Evolutionary conservation across 2,888 invertebrate genomes (phyloP).

Genomic region (Aporophyla nigra): DNA sequence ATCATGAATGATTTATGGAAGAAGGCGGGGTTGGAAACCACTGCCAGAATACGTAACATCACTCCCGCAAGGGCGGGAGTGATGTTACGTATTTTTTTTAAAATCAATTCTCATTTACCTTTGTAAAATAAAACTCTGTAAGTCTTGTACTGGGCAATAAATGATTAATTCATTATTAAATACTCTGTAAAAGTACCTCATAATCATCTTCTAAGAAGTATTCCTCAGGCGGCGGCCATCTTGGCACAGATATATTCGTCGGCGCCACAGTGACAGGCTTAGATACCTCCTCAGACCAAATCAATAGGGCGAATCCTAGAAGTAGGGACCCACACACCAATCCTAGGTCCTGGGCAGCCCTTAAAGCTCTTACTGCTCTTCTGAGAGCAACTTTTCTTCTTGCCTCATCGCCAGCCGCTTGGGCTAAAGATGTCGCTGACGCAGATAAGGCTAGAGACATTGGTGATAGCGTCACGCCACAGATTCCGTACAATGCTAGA

Average conservation of each 20-base stretch:
- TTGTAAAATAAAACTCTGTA: too few relatives aligned
- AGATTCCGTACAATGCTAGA: constrained; percentile 83
- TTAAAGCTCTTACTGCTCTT: constrained; percentile 83
- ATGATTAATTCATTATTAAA: background rate
- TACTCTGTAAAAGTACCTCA: constrained; percentile 79
- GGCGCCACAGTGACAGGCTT: constrained; percentile 84
- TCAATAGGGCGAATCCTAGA: constrained; percentile 87
- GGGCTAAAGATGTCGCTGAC: constrained; percentile 91
- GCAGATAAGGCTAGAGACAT: constrained; percentile 91
- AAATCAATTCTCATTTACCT: too few relatives aligned
- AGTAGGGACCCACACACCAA: constrained; percentile 84
- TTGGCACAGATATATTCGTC: constrained; percentile 81
- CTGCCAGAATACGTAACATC: too few relatives aligned
- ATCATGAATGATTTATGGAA: background rate
- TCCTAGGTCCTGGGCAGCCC: constrained; percentile 87
- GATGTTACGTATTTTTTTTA: background rate
- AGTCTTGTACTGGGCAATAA: background rate
- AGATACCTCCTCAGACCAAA: constrained; percentile 86
- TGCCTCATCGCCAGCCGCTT: constrained; percentile 87
- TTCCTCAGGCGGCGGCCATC: constrained; percentile 87
- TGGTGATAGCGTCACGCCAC: constrained; percentile 91
- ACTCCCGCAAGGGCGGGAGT: background rate
- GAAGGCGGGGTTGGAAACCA: background rate
- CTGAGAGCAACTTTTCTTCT: constrained; percentile 83
- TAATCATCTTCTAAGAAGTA: constrained; percentile 90